Percentiles rank a stretch among this genome's conserved stretches.
Conservation (phyloP, 2,113 vertebrate species). For the Falco punctatus region DNA sequence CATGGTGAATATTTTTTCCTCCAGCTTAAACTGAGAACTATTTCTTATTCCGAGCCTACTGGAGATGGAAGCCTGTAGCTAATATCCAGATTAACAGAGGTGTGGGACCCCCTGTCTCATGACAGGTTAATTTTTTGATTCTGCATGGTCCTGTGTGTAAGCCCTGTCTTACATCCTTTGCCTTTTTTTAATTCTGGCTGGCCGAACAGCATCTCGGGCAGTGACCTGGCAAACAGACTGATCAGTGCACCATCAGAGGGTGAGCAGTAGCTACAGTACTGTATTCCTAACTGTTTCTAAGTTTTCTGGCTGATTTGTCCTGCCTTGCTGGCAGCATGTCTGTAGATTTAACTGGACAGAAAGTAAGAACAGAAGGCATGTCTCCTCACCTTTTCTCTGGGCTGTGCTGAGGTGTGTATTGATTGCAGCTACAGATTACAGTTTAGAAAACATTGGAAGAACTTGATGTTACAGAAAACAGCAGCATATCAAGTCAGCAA, state of each 20-base stretch:
- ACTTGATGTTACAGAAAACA: neutral
- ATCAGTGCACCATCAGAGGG: neutral
- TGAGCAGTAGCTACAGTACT: neutral
- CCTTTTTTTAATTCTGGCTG: neutral
- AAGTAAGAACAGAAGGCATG: neutral
- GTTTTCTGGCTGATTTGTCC: neutral
- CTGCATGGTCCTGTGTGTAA: accelerated
- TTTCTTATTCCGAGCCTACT: neutral
- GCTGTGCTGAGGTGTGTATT: neutral
- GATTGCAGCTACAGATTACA: neutral
- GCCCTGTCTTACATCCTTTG: neutral
- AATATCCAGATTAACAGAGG: neutral
- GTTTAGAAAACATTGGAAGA: neutral
- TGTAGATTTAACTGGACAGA: neutral
- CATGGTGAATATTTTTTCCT: neutral
- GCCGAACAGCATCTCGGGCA: neutral
- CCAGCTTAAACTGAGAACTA: neutral
- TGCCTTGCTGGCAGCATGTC: neutral
- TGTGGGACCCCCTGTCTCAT: accelerated
- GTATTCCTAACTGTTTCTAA: neutral
- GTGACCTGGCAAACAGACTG: neutral
- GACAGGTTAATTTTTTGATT: neutral
- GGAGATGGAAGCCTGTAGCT: neutral
- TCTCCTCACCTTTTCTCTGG: neutral
- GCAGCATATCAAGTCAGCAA: neutral